A percentile compares a stretch with the other conserved stretches of the same genome.
Evolutionary conservation across 2,888 invertebrate species (phyloP).

Genomic region (Glomeris marginata): DNA sequence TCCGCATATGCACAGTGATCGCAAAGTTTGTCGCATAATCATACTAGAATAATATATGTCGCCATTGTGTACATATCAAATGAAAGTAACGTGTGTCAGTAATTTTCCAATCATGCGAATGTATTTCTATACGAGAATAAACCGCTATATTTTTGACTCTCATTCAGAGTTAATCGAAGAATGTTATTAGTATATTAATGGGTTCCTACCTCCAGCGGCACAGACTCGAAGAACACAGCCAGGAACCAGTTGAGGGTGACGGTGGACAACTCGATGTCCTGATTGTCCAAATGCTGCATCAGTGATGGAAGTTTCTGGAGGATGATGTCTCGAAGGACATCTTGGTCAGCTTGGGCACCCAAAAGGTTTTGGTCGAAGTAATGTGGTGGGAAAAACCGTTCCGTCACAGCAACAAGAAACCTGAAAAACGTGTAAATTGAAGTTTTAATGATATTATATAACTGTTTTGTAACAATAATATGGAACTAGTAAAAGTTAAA

Average conservation of each 20-base stretch:
- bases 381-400: conserved; percentile 33
- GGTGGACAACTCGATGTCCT: conserved; percentile 37
- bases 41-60: too few relatives aligned
- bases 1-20: too few relatives aligned
- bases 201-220: conserved; percentile 33
- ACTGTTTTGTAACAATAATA: not conserved
- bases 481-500: conserved; percentile 6
- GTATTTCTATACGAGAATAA: too few relatives aligned
- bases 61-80: too few relatives aligned
- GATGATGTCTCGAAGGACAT: conserved; percentile 35
- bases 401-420: conserved; percentile 38
- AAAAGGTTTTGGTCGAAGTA: conserved; percentile 37
- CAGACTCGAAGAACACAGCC: conserved; percentile 37
- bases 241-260: conserved; percentile 40
- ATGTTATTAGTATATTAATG: not conserved
- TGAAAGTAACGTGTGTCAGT: too few relatives aligned
- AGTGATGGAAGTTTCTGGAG: conserved; percentile 31
- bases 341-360: conserved; percentile 38
- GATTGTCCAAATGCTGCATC: conserved; percentile 30
- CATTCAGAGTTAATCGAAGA: not conserved
- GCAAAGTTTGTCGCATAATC: too few relatives aligned
- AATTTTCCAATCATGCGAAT: too few relatives aligned
- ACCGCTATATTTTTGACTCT: too few relatives aligned
- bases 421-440: conserved; percentile 20
- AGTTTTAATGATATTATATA: not conserved